phyloP scores from a whole-genome alignment of 2,888 invertebrate genomes.

The Rapana venosa region DNA sequence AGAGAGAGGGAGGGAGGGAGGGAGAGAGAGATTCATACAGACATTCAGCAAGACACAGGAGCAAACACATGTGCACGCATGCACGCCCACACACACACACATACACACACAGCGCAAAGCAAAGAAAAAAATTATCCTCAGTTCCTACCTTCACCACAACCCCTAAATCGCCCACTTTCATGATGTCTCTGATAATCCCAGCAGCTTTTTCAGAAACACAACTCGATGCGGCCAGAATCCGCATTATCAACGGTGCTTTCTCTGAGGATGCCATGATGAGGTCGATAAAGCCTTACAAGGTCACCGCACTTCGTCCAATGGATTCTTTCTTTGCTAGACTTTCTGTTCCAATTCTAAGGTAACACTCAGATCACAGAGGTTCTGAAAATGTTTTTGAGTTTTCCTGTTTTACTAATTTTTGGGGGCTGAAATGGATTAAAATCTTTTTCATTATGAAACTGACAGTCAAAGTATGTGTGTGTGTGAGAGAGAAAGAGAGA shows the following conservation, averaged over 20 bases:
- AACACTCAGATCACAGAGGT: no score
- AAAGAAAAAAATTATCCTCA: not conserved
- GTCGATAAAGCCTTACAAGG: not conserved
- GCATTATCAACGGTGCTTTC: constrained; percentile 81
- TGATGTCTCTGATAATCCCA: constrained; percentile 92
- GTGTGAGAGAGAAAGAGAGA: not conserved
- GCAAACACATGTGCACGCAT: no score
- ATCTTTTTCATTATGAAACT: no score
- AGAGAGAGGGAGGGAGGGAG: no score
- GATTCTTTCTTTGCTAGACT: no score
- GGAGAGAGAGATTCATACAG: no score
- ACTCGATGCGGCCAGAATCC: constrained; percentile 88
- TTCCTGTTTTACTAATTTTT: no score
- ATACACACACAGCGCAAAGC: not conserved
- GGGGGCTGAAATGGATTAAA: no score
- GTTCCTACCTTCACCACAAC: constrained; percentile 91
- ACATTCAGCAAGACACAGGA: not conserved
- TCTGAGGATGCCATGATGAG: constrained; percentile 59
- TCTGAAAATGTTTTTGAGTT: no score
- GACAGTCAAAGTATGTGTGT: not conserved
- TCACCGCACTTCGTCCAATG: no score
- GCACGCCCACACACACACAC: no score
- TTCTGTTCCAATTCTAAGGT: no score
- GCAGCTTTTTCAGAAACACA: constrained; percentile 90
- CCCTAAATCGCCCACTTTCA: constrained; percentile 92